Evolutionary conservation across 23 tunicate species (phyloP).

Genomic region (Diplosoma virens): DNA sequence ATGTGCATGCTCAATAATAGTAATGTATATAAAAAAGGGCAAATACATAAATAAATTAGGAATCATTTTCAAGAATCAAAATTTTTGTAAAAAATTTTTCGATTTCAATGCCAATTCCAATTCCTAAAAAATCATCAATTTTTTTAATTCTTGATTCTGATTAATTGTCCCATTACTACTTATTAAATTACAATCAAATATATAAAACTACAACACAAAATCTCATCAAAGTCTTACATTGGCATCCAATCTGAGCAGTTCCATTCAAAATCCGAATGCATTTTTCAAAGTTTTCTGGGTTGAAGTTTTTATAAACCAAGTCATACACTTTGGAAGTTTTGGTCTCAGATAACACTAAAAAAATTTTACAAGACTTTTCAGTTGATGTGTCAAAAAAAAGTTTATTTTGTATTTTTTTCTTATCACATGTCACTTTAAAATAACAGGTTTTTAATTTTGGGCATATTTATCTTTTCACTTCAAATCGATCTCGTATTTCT

Average conservation of each 20-base stretch:
- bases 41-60: too few species aligned
- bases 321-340: constrained; percentile 62
- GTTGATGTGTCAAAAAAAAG: too few species aligned
- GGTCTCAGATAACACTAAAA: constrained; percentile 3
- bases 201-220: constrained; percentile 5
- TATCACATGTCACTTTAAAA: too few species aligned
- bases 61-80: background rate
- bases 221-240: constrained; percentile 62
- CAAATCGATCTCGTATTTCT: too few species aligned
- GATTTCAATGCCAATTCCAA: too few species aligned
- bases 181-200: background rate
- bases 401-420: too few species aligned
- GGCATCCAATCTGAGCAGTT: constrained; percentile 81
- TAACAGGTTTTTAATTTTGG: too few species aligned
- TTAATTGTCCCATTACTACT: background rate
- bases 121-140: too few species aligned
- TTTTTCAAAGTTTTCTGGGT: constrained; percentile 42
- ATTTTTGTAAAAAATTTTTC: background rate
- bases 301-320: constrained; percentile 56
- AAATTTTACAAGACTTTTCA: background rate
- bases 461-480: too few species aligned
- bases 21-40: too few species aligned
- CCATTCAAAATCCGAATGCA: constrained; percentile 81
- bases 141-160: too few species aligned
- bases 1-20: too few species aligned